phyloP scores from a whole-genome alignment of 2,113 vertebrate genomes.

The Arenaria interpres region DNA sequence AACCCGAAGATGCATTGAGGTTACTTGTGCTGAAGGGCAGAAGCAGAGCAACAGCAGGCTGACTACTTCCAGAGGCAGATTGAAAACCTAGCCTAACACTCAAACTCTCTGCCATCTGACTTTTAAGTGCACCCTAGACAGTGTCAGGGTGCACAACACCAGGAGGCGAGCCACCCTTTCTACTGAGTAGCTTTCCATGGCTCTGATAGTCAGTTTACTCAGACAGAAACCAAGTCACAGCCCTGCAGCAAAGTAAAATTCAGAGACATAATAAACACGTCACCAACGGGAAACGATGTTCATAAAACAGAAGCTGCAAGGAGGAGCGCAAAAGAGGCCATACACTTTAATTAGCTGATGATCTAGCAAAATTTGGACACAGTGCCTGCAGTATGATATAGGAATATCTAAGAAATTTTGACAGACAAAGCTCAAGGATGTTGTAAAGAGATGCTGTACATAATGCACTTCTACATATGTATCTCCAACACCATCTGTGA shows the following conservation, averaged over 20 bases:
- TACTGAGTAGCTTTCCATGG: background rate
- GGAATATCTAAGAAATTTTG: background rate
- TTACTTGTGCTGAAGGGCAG: background rate
- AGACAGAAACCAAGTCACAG: background rate
- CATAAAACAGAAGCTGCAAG: background rate
- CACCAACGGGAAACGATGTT: background rate
- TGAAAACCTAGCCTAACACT: background rate
- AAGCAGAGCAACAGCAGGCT: background rate
- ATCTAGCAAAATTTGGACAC: background rate
- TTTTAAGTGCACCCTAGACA: background rate
- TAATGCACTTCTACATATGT: background rate
- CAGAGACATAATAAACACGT: background rate
- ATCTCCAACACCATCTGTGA: background rate
- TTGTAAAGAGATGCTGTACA: background rate
- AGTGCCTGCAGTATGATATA: background rate
- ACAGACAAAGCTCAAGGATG: background rate
- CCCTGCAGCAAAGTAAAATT: background rate
- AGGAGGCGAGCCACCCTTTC: background rate
- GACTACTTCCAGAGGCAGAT: background rate
- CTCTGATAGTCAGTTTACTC: background rate
- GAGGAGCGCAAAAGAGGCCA: background rate
- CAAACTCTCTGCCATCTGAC: background rate
- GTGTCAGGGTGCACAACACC: background rate
- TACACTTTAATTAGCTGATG: conserved; percentile 14
- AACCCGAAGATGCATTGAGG: background rate